Base-by-base conservation (phyloP, 2,888 invertebrate species). In the Carpatolechia fugitivella region DNA sequence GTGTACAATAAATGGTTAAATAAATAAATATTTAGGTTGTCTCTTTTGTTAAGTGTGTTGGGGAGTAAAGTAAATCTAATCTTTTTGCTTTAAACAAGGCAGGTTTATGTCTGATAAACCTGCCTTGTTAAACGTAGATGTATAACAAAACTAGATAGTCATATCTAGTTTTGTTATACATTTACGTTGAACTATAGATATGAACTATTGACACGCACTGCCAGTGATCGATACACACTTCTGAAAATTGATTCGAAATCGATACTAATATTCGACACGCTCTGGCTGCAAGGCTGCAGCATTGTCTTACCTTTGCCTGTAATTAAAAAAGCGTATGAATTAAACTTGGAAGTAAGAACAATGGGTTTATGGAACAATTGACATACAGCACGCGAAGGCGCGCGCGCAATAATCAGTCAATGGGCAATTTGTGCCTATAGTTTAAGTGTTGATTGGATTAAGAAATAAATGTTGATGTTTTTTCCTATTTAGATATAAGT, bases 181-280 rank as follows among this genome's bases (percentile, higher is more conserved):
- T 41, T 18, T 18, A 41, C 11, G 40, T 11, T 11, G 3, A 18
- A 14, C 36, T 36, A 36, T 41, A 18, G 18, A 41, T 41, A 3
- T 18, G 40, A 41, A 41, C 40, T 41, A 41, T 41, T 41, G 40
- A 38, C 50, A 50, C 33, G 50, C 38, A 38, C n/a, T 44, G 49
- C 20, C 36, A 50, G 14, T 50, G 38, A 50, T 50, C 14, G 38
- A 38, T 50, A 48, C 10, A 35, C 14, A 35, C 35, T 72, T 71
- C 70, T 61, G 65, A 61, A 68, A 70, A 71, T 74, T 74, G 62
- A 65, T 71, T 74, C 74, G 62, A 64, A 76, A 73, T 78, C 80
- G 76, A 77, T 74, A 74, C 66, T 63, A 72, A 36, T 29, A 50
- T 50, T 66, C 70, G 69, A 65, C 70, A 50, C 29, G 49, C 49